Evolutionary conservation across 2,888 invertebrate species (phyloP), one percentile per base, ranked within the genome.

Genomic region (Drosophila diplacantha): DNA sequence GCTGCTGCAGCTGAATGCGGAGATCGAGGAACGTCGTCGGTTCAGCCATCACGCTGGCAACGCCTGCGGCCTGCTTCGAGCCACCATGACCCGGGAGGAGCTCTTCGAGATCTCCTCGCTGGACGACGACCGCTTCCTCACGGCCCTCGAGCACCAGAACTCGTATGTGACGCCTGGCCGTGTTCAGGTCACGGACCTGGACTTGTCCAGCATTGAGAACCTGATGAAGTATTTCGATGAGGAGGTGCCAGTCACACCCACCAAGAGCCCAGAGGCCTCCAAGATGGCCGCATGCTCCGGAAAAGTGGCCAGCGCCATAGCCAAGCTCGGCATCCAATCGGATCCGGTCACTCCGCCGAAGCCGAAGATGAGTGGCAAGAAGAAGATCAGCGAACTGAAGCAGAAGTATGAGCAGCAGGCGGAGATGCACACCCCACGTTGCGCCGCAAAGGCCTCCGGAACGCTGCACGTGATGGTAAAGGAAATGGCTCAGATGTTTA

Each of bases 401-500:
- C 76, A 83, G 31, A 85, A 75, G 18, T 86, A 86, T 31, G 86
- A 85, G 5, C 67, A 38, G 41, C 43, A 44, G 41, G 18, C 46
- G 6, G 18, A 38, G 34, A 37, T 54, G 3, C 37, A 64, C 1
- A 72, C 64, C 1, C 58, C 60, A 5, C 63, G 74, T 60, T 14
- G 65, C 16, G 20, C 35, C 2, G 1, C 34, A 20, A 61, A 62
- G 22, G 12, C 16, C 14, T 20, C 37, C 2, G 32, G 16, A 8
- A 58, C 38, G 4, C 20, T 76, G 22, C 76, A 79, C 8, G 79
- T 78, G 20, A 85, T 75, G 44, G 87, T 87, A 0, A 83, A 82
- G 44, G 87, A 86, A 70, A 85, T 87, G 54, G 86, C 86, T 0
- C 78, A 84, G n/a, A 65, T 85, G 29, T 86, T 86, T 46, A 87